These are phyloP conservation scores for Charaxes varanes DNA, from an alignment of 1,140 invertebrate genomes.

Conservation along the genomic window DNA sequence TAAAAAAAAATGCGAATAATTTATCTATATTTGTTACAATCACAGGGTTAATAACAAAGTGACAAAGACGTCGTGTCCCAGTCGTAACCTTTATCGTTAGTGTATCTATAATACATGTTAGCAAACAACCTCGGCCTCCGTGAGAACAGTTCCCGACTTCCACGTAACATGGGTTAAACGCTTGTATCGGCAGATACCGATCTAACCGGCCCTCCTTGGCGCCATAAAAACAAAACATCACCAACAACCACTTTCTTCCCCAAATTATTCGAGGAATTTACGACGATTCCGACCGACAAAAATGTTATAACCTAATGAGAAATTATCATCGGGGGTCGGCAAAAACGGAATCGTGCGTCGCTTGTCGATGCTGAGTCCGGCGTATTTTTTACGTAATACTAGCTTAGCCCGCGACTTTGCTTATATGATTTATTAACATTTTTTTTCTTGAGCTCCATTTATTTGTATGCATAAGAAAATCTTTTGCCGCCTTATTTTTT, in stretches of 20 bases:
- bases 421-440: no score
- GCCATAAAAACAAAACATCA: constrained; percentile 71
- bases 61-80: constrained; percentile 12
- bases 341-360: constrained; percentile 52
- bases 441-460: no score
- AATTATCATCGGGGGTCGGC: constrained; percentile 66
- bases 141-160: constrained; percentile 63
- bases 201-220: constrained; percentile 66
- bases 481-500: no score
- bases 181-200: constrained; percentile 68
- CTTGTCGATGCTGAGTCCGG: constrained; percentile 29
- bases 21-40: no score
- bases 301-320: constrained; percentile 73
- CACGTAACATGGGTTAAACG: constrained; percentile 71
- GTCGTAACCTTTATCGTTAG: constrained; percentile 18
- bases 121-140: constrained; percentile 40
- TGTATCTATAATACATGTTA: constrained; percentile 56
- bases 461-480: no score
- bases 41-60: constrained; percentile 6
- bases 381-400: constrained; percentile 59
- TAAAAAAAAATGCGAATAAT: no score
- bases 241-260: constrained; percentile 69
- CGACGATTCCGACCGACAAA: constrained; percentile 66
- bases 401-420: no score
- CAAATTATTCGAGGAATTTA: constrained; percentile 72